Evolutionary conservation across 2,888 invertebrate species (phyloP), one percentile per base, ranked within the genome.

Genomic region (Cinara cedri): DNA sequence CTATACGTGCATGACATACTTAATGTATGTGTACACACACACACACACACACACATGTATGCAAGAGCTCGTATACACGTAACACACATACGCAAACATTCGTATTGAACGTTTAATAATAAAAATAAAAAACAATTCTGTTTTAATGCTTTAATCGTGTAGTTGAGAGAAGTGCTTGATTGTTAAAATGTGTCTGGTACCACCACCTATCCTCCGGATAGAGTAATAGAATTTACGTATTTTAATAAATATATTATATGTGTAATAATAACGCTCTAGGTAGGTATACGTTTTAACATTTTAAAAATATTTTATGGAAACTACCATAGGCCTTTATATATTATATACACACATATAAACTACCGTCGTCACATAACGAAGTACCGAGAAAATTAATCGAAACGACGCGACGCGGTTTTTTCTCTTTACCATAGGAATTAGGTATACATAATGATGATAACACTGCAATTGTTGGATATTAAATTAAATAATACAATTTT

Each of bases 1-100:
- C 62, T 34, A 62, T 78, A 78, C 78, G 78, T 78, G 78, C 60
- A 16, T 11, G 19, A 70, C 34, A 68, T 78, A 70, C 68, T 21
- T 49, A 78, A 70, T 70, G 51, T n/a, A 19, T 8, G 13, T 10
- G 14, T 34, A 11, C 34, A 16, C 9, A 46, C 9, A 21, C 3
- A 63, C n/a, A n/a, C n/a, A 26, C 24, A 21, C 14, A 26, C 24
- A 65, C 24, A 16, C 21, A 63, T 13, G 42, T 21, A 42, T 42
- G 9, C 49, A 10, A 14, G 8, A 14, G 2, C 8, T 9, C 10
- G 13, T n/a, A n/a, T n/a, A 14, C 65, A 16, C 9, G 26, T 54
- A 54, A 54, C 46, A 16, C 9, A 34, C n/a, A 19, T n/a, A n/a
- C 60, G n/a, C 51, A 42, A 21, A 49, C 19, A 24, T 34, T 34